Evolutionary conservation across 2,113 vertebrate genomes (phyloP).

Genomic region (Rhombomys opimus): DNA sequence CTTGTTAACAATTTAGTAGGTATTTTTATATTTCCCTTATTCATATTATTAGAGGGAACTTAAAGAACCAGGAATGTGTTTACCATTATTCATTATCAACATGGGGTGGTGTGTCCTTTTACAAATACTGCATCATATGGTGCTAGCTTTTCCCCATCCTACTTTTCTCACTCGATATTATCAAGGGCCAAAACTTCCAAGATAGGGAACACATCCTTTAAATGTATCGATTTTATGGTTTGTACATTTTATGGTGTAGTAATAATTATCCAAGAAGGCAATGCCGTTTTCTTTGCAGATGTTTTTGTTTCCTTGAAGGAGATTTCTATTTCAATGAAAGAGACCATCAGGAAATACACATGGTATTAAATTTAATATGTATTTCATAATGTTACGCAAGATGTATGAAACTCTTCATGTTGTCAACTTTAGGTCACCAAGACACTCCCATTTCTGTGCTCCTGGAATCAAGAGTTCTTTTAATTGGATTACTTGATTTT

Average conservation of each 20-base stretch:
- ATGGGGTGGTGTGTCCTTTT: not conserved
- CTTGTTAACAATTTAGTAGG: not conserved
- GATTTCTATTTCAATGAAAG: not conserved
- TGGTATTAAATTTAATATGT: not conserved
- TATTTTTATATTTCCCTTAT: not conserved
- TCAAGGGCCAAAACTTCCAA: not conserved
- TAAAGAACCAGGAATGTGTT: not conserved
- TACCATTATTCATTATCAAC: not conserved
- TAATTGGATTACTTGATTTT: not conserved
- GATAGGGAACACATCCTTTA: not conserved
- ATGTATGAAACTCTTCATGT: not conserved
- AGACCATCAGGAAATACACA: not conserved
- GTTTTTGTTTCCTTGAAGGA: constrained; percentile 41
- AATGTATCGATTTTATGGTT: not conserved
- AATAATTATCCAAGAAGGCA: not conserved
- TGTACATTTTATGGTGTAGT: not conserved
- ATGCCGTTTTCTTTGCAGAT: not conserved
- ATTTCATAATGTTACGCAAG: constrained; percentile 20
- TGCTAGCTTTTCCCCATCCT: not conserved
- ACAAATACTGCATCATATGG: not conserved
- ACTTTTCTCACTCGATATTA: not conserved
- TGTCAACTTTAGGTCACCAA: not conserved
- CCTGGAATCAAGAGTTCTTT: not conserved
- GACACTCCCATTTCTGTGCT: not conserved
- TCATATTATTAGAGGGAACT: not conserved